Evolutionary conservation across 2,797 vertebrate species (phyloP).

Genomic region (Propithecus perrieri): DNA sequence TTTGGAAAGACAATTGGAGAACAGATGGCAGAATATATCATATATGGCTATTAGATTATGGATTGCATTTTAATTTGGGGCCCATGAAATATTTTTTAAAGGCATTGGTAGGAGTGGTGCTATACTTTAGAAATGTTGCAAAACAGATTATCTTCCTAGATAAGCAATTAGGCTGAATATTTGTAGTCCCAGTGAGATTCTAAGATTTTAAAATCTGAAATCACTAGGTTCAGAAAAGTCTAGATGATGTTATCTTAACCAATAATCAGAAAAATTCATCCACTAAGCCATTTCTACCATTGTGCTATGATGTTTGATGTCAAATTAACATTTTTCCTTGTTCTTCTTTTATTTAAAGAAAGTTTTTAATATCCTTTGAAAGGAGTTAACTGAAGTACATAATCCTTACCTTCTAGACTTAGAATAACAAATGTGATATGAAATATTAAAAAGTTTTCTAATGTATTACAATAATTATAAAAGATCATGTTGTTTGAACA

Average conservation of each 20-base stretch:
- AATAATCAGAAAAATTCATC: slow-evolving; percentile 8
- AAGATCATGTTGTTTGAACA: slow-evolving; percentile 22
- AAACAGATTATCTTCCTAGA: background rate
- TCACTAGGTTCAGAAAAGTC: background rate
- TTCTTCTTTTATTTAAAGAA: slow-evolving; percentile 46
- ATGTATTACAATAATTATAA: slow-evolving; percentile 19
- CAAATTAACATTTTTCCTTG: slow-evolving; percentile 45
- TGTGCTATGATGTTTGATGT: slow-evolving; percentile 4
- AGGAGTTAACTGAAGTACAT: background rate
- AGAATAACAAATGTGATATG: slow-evolving; percentile 39
- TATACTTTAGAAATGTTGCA: slow-evolving; percentile 30
- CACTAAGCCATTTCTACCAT: background rate
- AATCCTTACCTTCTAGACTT: slow-evolving; percentile 20
- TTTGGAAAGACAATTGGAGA: slow-evolving; percentile 37
- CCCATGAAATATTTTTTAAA: background rate
- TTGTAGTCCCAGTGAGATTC: background rate
- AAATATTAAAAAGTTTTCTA: slow-evolving; percentile 51
- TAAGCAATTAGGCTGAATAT: background rate
- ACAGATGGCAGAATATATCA: slow-evolving; percentile 45
- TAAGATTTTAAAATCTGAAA: slow-evolving; percentile 40
- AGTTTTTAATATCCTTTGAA: slow-evolving; percentile 11
- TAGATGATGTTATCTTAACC: slow-evolving; percentile 9
- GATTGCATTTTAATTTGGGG: slow-evolving; percentile 35
- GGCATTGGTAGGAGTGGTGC: background rate
- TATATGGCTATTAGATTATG: background rate